Percentiles rank a stretch among this genome's conserved stretches.
Conservation (phyloP, 2,113 vertebrate species). For the Chloroceryle aenea region DNA sequence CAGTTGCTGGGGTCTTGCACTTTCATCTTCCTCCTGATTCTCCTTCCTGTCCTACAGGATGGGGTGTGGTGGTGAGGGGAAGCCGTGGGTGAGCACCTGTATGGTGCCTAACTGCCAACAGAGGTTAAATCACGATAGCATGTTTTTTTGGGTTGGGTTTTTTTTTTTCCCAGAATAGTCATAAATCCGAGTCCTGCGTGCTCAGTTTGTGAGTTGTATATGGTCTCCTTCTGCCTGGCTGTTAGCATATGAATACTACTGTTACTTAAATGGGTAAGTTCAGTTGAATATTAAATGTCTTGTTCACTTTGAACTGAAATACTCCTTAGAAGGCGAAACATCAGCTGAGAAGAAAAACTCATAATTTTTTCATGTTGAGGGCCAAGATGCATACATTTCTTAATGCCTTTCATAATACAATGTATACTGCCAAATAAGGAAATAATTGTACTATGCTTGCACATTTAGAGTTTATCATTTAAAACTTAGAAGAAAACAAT, state of each 20-base stretch:
- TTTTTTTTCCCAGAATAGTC: neutral
- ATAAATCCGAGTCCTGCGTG: neutral
- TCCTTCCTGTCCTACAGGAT: no score
- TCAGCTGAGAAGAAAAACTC: neutral
- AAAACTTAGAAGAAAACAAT: constrained; percentile 24
- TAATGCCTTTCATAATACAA: neutral
- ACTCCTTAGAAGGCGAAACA: neutral
- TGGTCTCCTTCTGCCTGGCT: neutral
- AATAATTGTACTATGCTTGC: neutral
- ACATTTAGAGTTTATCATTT: neutral
- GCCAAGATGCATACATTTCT: neutral
- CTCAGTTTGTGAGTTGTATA: accelerated
- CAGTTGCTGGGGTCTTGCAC: no score
- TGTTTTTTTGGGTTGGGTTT: no score
- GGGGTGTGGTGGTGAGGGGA: no score
- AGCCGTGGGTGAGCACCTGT: no score
- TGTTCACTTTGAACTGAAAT: neutral
- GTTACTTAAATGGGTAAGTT: neutral
- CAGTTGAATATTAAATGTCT: neutral
- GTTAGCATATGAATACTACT: neutral
- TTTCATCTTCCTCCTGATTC: no score
- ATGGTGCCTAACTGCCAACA: no score
- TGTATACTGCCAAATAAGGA: neutral
- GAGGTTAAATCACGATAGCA: no score
- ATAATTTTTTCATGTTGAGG: neutral